A percentile compares a stretch with the other conserved stretches of the same genome.
These are phyloP conservation scores for Petrocephalus sullivani DNA, from an alignment of 2,797 vertebrate genomes.

Conservation along the genomic window DNA sequence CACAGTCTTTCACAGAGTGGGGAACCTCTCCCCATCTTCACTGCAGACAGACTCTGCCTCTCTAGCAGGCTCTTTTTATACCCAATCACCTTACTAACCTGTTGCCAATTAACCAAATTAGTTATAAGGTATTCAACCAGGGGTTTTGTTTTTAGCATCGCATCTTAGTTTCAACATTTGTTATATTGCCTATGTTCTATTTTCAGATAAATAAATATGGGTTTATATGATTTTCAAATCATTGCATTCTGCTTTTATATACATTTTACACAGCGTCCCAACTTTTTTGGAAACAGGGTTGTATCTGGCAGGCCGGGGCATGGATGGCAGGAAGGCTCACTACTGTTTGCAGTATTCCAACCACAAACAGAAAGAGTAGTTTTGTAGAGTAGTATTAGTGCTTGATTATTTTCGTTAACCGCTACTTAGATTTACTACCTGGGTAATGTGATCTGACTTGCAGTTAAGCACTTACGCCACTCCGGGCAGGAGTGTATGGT, in stretches of 20 bases:
- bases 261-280: not conserved
- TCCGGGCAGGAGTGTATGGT: conserved; percentile 52
- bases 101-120: not conserved
- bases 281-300: not conserved
- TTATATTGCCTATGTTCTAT: not conserved
- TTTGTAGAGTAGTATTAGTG: conserved; percentile 56
- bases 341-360: conserved; percentile 49
- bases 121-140: not conserved
- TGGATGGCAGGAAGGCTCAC: conserved; percentile 39
- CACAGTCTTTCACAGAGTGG: not conserved
- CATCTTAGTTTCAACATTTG: not conserved
- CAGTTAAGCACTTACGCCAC: conserved; percentile 65
- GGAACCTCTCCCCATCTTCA: not conserved
- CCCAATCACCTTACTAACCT: not conserved
- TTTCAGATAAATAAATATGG: not conserved
- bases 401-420: conserved; percentile 61
- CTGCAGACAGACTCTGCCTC: not conserved
- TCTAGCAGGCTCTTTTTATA: not conserved
- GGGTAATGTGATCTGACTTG: conserved; percentile 61
- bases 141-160: not conserved
- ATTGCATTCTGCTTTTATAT: not conserved
- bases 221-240: not conserved
- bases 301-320: conserved; percentile 33
- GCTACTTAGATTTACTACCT: conserved; percentile 61
- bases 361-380: conserved; percentile 58